Percentiles rank a stretch among this genome's conserved stretches.
These are phyloP conservation scores for Camponotus floridanus DNA, from an alignment of 1,140 invertebrate genomes.

Conservation along the genomic window DNA sequence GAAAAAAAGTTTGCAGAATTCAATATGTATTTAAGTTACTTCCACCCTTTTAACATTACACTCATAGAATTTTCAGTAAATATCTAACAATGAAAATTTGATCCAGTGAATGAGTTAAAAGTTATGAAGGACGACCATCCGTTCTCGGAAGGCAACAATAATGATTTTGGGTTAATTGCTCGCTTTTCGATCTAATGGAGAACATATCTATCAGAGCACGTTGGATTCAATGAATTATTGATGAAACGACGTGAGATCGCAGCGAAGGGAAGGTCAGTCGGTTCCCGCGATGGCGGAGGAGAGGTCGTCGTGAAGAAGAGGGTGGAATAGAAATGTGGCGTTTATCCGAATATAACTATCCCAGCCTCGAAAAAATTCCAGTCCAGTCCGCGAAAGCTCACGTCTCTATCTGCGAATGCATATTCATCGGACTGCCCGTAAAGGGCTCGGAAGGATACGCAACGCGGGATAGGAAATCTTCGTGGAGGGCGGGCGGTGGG, in stretches of 20 bases:
- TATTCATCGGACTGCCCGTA: conserved; percentile 59
- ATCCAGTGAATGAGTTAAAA: conserved; percentile 32
- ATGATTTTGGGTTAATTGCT: conserved; percentile 58
- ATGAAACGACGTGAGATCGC: conserved; percentile 48
- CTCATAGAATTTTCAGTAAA: background rate
- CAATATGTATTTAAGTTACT: background rate
- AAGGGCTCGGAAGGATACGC: background rate
- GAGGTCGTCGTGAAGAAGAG: conserved; percentile 36
- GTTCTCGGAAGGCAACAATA: conserved; percentile 59
- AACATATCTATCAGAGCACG: conserved; percentile 58
- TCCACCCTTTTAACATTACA: background rate
- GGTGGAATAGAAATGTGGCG: conserved; percentile 61
- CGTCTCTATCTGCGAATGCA: conserved; percentile 70
- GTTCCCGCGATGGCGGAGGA: background rate
- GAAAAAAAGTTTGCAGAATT: conserved; percentile 4
- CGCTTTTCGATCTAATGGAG: conserved; percentile 58
- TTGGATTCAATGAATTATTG: conserved; percentile 67
- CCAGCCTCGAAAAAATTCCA: conserved; percentile 3
- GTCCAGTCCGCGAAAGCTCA: conserved; percentile 61
- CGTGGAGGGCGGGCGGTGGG: conserved; percentile 63
- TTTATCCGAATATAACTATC: conserved; percentile 31
- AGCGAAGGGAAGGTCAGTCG: conserved; percentile 20
- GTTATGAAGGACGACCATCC: conserved; percentile 37
- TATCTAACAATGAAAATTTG: background rate
- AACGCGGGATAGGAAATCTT: conserved; percentile 39